Evolutionary conservation across 1,140 invertebrate genomes (phyloP).

Genomic region (Drosophila cardini): DNA sequence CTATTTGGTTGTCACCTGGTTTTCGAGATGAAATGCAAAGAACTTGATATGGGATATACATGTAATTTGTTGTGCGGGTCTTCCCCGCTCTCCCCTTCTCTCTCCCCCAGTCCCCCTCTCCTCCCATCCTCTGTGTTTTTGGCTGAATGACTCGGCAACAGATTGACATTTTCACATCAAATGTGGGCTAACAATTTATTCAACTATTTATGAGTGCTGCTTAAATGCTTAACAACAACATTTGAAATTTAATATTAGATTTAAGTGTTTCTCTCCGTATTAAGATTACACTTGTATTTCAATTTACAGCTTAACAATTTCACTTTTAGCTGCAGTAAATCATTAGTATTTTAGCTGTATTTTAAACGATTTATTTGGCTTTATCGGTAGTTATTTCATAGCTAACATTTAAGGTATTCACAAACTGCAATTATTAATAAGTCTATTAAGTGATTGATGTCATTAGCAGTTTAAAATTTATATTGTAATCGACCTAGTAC

Average conservation of each 20-base stretch:
- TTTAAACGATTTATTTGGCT: too few species aligned
- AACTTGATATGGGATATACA: slow-evolving; percentile 65
- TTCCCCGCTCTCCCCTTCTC: slow-evolving; percentile 2
- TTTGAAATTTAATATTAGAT: slow-evolving; percentile 15
- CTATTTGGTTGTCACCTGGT: slow-evolving; percentile 61
- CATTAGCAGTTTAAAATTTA: too few species aligned
- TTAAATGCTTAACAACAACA: slow-evolving; percentile 28
- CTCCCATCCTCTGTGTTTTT: neutral
- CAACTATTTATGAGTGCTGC: slow-evolving; percentile 25
- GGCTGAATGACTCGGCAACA: slow-evolving; percentile 54
- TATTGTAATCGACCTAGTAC: too few species aligned
- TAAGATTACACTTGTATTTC: slow-evolving; percentile 1
- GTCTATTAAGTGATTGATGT: too few species aligned
- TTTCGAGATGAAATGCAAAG: slow-evolving; percentile 60
- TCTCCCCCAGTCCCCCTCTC: too few species aligned
- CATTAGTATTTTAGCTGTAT: neutral
- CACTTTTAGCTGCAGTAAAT: neutral
- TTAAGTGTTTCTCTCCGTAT: neutral
- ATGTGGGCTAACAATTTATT: slow-evolving; percentile 39
- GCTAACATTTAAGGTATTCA: too few species aligned
- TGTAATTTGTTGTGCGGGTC: slow-evolving; percentile 58
- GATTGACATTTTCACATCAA: slow-evolving; percentile 74
- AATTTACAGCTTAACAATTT: neutral
- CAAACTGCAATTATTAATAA: too few species aligned
- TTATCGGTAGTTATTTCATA: too few species aligned